A percentile compares a stretch with the other conserved stretches of the same genome.
Conservation (phyloP, 2,797 vertebrate genomes). For the Lithobates pipiens region DNA sequence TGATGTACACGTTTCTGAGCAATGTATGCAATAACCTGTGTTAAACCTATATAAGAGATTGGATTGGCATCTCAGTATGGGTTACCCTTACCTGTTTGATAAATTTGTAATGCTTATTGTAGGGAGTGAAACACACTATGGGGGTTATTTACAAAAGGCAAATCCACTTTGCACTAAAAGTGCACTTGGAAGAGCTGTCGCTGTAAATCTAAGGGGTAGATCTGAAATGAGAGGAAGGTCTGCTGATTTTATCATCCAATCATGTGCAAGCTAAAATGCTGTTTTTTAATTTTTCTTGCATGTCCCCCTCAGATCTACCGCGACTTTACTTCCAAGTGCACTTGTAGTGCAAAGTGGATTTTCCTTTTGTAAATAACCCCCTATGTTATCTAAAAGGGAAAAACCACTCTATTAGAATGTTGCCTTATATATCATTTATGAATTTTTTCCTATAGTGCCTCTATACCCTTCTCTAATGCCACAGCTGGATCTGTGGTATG, state of each 20-base stretch:
- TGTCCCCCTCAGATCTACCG: too few species aligned
- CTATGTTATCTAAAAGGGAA: slow-evolving; percentile 5
- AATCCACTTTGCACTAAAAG: too few species aligned
- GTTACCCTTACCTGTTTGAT: neutral
- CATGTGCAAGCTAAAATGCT: too few species aligned
- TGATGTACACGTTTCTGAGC: neutral
- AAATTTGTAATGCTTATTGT: neutral
- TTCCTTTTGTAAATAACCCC: too few species aligned
- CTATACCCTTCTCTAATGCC: neutral
- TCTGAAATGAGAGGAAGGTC: too few species aligned
- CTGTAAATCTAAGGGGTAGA: too few species aligned
- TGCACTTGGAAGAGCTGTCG: too few species aligned
- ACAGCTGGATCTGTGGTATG: slow-evolving; percentile 2
- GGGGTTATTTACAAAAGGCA: too few species aligned
- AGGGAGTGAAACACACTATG: neutral
- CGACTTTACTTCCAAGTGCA: too few species aligned
- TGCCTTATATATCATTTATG: neutral
- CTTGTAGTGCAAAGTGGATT: too few species aligned
- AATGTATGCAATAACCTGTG: neutral
- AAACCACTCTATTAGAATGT: slow-evolving; percentile 4
- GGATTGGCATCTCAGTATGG: neutral
- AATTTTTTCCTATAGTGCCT: neutral
- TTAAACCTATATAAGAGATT: neutral
- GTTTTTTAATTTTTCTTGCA: too few species aligned
- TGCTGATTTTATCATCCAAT: too few species aligned